Conservation (phyloP, 2,888 invertebrate genomes). For the Tenthredo livida region DNA sequence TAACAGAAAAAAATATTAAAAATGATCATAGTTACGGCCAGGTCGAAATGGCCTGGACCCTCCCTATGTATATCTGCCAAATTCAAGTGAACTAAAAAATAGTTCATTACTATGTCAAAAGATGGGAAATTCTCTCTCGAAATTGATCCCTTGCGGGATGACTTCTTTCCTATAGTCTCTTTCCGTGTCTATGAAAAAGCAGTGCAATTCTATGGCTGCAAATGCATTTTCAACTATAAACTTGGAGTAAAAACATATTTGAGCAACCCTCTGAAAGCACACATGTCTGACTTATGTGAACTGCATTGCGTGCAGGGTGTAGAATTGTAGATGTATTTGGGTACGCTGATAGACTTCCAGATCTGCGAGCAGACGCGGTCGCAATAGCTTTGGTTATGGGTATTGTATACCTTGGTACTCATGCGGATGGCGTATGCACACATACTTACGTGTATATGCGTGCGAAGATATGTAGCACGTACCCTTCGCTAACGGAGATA, state of each 20-base stretch:
- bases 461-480: background rate
- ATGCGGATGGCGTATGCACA: background rate
- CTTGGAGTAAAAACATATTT: background rate
- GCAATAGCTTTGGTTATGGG: background rate
- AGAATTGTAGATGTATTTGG: background rate
- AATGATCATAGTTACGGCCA: no score
- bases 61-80: no score
- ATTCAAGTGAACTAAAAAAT: background rate
- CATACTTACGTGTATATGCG: background rate
- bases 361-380: background rate
- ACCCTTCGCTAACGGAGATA: conserved; percentile 14
- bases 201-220: background rate
- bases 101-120: background rate
- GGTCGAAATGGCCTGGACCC: no score
- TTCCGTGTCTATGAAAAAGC: background rate
- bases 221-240: background rate
- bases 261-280: background rate
- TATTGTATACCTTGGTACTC: conserved; percentile 3
- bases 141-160: background rate
- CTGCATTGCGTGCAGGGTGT: background rate
- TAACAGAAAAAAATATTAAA: no score
- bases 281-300: background rate
- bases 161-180: background rate
- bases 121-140: background rate
- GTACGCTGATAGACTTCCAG: background rate